A percentile compares a stretch with the other conserved stretches of the same genome.
Conservation (phyloP, 1,140 invertebrate species). For the Pachypeltis micranthus region DNA sequence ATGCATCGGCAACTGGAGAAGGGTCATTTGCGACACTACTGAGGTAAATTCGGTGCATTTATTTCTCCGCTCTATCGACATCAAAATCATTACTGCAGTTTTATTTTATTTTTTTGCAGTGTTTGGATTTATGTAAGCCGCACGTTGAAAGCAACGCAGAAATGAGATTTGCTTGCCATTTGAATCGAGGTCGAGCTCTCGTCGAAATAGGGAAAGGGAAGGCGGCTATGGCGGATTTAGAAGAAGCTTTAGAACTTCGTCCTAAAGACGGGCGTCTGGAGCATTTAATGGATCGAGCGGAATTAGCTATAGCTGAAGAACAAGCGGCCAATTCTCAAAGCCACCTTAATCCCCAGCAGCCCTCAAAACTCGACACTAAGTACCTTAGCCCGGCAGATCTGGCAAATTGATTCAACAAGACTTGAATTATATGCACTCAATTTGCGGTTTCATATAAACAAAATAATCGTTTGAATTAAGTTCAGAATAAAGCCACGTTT, state of each 20-base stretch:
- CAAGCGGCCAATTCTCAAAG: not conserved
- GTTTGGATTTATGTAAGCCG: constrained; percentile 10
- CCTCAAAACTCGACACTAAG: not conserved
- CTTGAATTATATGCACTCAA: too few species aligned
- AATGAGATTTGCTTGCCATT: constrained; percentile 16
- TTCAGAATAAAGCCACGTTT: too few species aligned
- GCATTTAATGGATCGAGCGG: constrained; percentile 12
- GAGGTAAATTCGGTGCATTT: constrained; percentile 39
- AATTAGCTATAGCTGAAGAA: not conserved
- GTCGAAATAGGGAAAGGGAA: constrained; percentile 6
- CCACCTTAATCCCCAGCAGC: too few species aligned
- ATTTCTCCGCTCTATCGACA: too few species aligned
- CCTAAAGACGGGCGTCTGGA: not conserved
- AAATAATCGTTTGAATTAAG: too few species aligned
- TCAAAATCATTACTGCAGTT: too few species aligned
- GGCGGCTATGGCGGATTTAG: constrained; percentile 9
- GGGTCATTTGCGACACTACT: constrained; percentile 50
- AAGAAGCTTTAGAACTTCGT: constrained; percentile 7
- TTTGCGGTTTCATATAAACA: too few species aligned
- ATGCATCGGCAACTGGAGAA: constrained; percentile 55
- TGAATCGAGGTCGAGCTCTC: constrained; percentile 14
- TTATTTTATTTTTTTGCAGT: too few species aligned
- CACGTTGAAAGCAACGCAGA: constrained; percentile 15
- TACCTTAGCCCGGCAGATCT: constrained; percentile 9
- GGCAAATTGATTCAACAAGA: constrained; percentile 9